phyloP scores from a whole-genome alignment of 2,797 vertebrate species.

The Scomberomorus guttatus region DNA sequence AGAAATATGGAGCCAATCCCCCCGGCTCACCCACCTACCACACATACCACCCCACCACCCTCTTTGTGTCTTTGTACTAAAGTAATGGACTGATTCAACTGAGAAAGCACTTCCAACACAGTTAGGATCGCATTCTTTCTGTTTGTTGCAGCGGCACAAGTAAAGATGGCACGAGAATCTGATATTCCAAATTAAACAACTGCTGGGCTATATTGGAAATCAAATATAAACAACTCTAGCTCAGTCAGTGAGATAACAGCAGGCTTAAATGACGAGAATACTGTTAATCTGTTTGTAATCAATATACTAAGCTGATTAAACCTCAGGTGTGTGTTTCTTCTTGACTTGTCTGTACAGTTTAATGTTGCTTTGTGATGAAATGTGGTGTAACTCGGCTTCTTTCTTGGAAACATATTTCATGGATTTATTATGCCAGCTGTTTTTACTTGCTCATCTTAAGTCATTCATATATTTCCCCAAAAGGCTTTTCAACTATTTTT shows the following conservation, averaged over 20 bases:
- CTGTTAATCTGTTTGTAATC: neutral
- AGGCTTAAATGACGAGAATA: neutral
- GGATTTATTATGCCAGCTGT: no score
- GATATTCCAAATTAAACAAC: conserved; percentile 26
- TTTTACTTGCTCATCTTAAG: no score
- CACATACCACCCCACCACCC: conserved; percentile 6
- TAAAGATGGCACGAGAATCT: neutral
- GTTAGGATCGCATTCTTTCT: neutral
- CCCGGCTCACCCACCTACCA: neutral
- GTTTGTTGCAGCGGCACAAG: conserved; percentile 27
- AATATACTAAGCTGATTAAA: conserved; percentile 4
- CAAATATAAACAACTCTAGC: conserved; percentile 1
- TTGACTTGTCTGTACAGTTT: neutral
- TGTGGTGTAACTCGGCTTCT: neutral
- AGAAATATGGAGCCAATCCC: conserved; percentile 19
- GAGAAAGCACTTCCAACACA: conserved; percentile 24
- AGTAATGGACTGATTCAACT: conserved; percentile 45
- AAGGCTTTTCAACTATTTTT: neutral
- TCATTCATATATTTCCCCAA: neutral
- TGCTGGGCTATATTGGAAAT: conserved; percentile 21
- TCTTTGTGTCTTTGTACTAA: conserved; percentile 43
- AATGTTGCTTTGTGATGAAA: neutral
- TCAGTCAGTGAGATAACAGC: neutral
- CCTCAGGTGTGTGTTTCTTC: no score
- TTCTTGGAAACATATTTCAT: no score